Percentiles rank a stretch among this genome's conserved stretches.
Conservation (phyloP, 2,888 invertebrate species). For the Protula sp. region DNA sequence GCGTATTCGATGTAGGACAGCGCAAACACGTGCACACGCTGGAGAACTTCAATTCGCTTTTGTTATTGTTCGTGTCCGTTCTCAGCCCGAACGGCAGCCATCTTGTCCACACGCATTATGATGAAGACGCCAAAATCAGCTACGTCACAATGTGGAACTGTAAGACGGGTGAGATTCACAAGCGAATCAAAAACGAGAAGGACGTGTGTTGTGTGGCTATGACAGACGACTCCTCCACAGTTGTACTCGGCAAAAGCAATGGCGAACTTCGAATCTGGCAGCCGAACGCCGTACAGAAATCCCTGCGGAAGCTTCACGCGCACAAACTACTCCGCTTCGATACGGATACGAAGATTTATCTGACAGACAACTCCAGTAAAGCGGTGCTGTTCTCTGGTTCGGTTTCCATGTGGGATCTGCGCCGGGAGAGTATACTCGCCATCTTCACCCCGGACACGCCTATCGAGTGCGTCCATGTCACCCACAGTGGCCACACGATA, state of each 20-base stretch:
- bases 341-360: constrained; percentile 37
- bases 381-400: constrained; percentile 47
- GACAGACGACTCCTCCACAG: constrained; percentile 35
- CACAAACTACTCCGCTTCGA: constrained; percentile 35
- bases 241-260: constrained; percentile 44
- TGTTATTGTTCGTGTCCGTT: constrained; percentile 43
- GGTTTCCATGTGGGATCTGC: constrained; percentile 49
- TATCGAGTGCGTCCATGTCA: constrained; percentile 37
- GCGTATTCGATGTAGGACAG: constrained; percentile 43
- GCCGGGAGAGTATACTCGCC: constrained; percentile 31
- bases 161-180: constrained; percentile 34
- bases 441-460: constrained; percentile 47
- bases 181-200: constrained; percentile 41
- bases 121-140: constrained; percentile 43
- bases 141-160: constrained; percentile 51
- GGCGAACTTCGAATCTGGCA: constrained; percentile 48
- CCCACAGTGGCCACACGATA: constrained; percentile 36
- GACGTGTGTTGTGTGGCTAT: constrained; percentile 46
- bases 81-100: constrained; percentile 39
- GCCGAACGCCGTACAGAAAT: constrained; percentile 28
- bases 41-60: constrained; percentile 42
- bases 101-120: constrained; percentile 47
- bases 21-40: constrained; percentile 39
- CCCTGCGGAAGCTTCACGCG: constrained; percentile 33
- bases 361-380: constrained; percentile 31